phyloP scores from a whole-genome alignment of 2,888 invertebrate genomes.

The Aromia moschata region DNA sequence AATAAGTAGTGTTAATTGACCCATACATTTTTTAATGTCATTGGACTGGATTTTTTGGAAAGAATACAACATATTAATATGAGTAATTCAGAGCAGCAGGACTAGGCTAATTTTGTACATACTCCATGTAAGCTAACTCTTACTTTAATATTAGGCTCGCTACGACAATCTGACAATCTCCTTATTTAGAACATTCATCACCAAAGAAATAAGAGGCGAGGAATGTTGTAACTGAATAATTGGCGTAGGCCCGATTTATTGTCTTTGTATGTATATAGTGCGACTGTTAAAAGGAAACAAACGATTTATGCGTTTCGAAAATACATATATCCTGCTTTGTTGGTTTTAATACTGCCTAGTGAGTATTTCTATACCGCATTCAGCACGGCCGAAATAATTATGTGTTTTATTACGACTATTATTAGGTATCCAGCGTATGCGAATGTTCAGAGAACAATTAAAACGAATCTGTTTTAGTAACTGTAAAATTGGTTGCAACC shows the following conservation, averaged over 20 bases:
- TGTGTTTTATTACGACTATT: slow-evolving; percentile 16
- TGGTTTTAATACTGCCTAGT: slow-evolving; percentile 7
- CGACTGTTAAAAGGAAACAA: slow-evolving; percentile 2
- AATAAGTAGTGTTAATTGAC: no score
- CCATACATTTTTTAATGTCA: no score
- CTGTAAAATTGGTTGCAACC: neutral
- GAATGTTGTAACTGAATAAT: slow-evolving; percentile 13
- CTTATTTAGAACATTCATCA: slow-evolving; percentile 8
- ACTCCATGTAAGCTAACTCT: no score
- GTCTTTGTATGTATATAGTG: slow-evolving; percentile 9
- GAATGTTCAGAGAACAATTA: slow-evolving; percentile 2
- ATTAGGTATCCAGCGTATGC: slow-evolving; percentile 1
- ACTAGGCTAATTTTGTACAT: no score
- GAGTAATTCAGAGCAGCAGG: no score
- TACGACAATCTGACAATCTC: slow-evolving; percentile 14
- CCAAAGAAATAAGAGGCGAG: slow-evolving; percentile 1
- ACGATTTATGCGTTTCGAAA: neutral
- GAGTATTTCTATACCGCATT: slow-evolving; percentile 4
- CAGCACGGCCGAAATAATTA: slow-evolving; percentile 4
- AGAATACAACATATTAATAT: no score
- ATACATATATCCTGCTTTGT: slow-evolving; percentile 6
- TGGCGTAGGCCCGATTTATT: slow-evolving; percentile 4
- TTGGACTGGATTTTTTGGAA: no score
- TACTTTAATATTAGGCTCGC: no score
- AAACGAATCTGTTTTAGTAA: neutral